Evolutionary conservation across 2,797 vertebrate genomes (phyloP).

Genomic region (Pteronotus mesoamericanus): DNA sequence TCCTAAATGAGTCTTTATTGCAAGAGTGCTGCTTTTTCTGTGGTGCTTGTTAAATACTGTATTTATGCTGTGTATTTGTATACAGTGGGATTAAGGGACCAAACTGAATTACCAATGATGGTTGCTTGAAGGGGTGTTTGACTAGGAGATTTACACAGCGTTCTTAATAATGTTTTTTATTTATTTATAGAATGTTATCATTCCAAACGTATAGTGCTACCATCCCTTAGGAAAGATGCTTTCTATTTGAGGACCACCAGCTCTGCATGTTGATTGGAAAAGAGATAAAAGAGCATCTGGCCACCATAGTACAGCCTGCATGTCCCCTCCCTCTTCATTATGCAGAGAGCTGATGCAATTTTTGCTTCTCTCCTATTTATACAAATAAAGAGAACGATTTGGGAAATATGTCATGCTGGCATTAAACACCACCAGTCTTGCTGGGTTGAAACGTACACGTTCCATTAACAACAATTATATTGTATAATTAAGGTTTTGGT

Average conservation of each 20-base stretch:
- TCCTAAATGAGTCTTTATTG: constrained; percentile 67
- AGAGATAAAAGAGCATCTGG: constrained; percentile 79
- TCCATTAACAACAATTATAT: constrained; percentile 73
- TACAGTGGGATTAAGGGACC: constrained; percentile 73
- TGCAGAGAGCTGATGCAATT: constrained; percentile 66
- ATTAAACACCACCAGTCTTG: constrained; percentile 75
- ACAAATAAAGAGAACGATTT: constrained; percentile 78
- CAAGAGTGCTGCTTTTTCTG: constrained; percentile 42
- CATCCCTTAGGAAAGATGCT: constrained; percentile 79
- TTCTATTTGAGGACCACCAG: constrained; percentile 78
- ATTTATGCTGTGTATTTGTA: constrained; percentile 70
- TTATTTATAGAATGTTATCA: constrained; percentile 78
- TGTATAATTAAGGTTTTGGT: constrained; percentile 71
- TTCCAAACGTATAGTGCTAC: constrained; percentile 73
- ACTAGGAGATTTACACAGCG: constrained; percentile 74
- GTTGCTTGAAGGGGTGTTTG: constrained; percentile 78
- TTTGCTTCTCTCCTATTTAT: constrained; percentile 78
- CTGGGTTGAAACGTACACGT: constrained; percentile 64
- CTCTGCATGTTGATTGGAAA: constrained; percentile 79
- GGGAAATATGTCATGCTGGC: constrained; percentile 78
- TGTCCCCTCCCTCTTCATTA: constrained; percentile 73
- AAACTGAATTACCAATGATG: constrained; percentile 62
- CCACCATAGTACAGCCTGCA: constrained; percentile 64
- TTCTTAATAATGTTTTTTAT: constrained; percentile 80
- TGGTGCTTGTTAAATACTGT: constrained; percentile 73